These are phyloP conservation scores for Illadopsis cleaveri DNA, from an alignment of 2,113 vertebrate species.

Conservation along the genomic window DNA sequence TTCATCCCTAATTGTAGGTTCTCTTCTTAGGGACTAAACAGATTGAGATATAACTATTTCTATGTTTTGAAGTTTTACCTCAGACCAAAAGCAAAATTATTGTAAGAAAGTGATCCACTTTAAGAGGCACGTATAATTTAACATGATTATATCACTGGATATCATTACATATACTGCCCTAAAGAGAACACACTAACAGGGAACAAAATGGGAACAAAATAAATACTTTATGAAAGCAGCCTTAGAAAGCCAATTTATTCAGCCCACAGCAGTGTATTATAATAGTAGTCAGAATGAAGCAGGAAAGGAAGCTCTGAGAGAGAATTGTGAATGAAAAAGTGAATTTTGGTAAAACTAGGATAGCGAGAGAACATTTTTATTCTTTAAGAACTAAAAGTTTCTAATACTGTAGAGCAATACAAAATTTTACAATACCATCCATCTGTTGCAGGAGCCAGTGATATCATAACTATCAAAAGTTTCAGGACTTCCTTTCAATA, in stretches of 20 bases:
- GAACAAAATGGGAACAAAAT: not conserved
- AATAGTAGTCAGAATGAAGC: not conserved
- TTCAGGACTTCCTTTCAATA: slow-evolving; percentile 18
- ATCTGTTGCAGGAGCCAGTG: not conserved
- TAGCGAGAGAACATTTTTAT: not conserved
- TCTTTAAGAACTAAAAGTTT: not conserved
- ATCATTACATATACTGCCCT: not conserved
- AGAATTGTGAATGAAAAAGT: not conserved
- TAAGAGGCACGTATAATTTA: not conserved
- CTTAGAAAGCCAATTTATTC: not conserved
- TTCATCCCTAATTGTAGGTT: not conserved
- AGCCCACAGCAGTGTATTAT: not conserved
- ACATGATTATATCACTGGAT: not conserved
- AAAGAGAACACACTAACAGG: not conserved
- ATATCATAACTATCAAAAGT: not conserved
- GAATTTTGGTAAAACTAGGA: not conserved
- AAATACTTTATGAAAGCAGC: not conserved
- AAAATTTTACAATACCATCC: not conserved
- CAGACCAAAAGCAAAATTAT: not conserved
- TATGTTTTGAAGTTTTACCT: not conserved
- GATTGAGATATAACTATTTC: not conserved
- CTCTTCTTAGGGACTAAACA: not conserved
- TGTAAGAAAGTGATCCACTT: not conserved
- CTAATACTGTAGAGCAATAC: not conserved
- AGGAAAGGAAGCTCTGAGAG: not conserved